Evolutionary conservation across 1,140 invertebrate species (phyloP), one percentile per base, ranked within the genome.

Genomic region (Habropoda laboriosa): DNA sequence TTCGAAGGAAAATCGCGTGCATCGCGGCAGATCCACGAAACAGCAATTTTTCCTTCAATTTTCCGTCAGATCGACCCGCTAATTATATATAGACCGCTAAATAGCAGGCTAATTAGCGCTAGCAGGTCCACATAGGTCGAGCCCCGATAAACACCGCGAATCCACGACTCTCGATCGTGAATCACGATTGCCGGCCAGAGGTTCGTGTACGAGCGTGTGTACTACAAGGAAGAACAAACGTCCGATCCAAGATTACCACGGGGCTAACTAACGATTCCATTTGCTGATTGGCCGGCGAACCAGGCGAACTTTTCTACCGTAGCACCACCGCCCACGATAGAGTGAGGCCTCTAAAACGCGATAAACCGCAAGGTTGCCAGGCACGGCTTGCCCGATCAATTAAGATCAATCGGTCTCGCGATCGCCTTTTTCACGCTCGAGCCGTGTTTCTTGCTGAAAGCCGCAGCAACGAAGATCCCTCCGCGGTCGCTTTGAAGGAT

Each of bases 181-280:
- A 18, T 67, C 40, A 32, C 63, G 63, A 66, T 47, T 21, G 63
- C 32, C n/a, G 7, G 24, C 27, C 3, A 5, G n/a, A n/a, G 13
- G 18, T 1, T 16, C 30, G 30, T 35, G 64, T 49, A 47, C 63
- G 27, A 32, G 30, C 63, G 30, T n/a, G 47, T 51, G 47, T 67
- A 67, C 18, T 38, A 38, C 64, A 27, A 67, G 47, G 45, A 47
- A 49, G n/a, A 51, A 51, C 64, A 0, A 49, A 35, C 64, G 63
- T 32, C 5, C 64, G 32, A 67, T 35, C 5, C 42, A 21, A 49
- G 64, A 67, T 67, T 35, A 51, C 64, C 30, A 30, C n/a, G 13
- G 24, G 63, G 42, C 63, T 47, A 49, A 47, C 63, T 47, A 47
- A 66, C 63, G 63, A 66, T 66, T 66, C 63, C 63, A 18, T 67